These are phyloP conservation scores for Cephalopholis sonnerati DNA, from an alignment of 2,113 vertebrate genomes.

Conservation along the genomic window DNA sequence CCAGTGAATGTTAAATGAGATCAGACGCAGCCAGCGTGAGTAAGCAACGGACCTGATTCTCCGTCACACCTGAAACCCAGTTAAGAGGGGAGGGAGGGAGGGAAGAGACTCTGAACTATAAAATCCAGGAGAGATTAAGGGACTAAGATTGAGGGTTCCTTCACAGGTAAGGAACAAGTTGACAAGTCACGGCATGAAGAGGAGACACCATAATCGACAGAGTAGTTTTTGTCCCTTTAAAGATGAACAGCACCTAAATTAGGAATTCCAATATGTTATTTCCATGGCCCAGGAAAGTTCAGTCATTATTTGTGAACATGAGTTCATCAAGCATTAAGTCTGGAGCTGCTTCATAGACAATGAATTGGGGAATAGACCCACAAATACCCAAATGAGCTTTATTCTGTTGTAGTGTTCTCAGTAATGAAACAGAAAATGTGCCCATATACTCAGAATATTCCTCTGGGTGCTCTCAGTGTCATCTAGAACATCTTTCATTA, in stretches of 20 bases:
- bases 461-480: too few relatives aligned
- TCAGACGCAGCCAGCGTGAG: constrained; percentile 29
- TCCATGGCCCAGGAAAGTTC: too few relatives aligned
- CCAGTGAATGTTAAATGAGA: constrained; percentile 62
- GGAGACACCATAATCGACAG: not conserved
- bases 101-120: not conserved
- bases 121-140: constrained; percentile 30
- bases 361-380: too few relatives aligned
- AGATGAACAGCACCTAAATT: not conserved
- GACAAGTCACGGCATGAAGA: not conserved
- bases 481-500: too few relatives aligned
- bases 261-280: too few relatives aligned
- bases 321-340: too few relatives aligned
- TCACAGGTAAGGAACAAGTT: not conserved
- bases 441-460: too few relatives aligned
- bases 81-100: constrained; percentile 4
- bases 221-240: not conserved
- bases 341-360: too few relatives aligned
- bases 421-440: too few relatives aligned
- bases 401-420: too few relatives aligned
- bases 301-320: too few relatives aligned
- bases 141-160: not conserved
- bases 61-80: constrained; percentile 34
- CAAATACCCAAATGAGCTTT: too few relatives aligned
- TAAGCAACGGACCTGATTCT: constrained; percentile 1